Evolutionary conservation across 1,140 invertebrate species (phyloP).

Genomic region (Adelges cooleyi): DNA sequence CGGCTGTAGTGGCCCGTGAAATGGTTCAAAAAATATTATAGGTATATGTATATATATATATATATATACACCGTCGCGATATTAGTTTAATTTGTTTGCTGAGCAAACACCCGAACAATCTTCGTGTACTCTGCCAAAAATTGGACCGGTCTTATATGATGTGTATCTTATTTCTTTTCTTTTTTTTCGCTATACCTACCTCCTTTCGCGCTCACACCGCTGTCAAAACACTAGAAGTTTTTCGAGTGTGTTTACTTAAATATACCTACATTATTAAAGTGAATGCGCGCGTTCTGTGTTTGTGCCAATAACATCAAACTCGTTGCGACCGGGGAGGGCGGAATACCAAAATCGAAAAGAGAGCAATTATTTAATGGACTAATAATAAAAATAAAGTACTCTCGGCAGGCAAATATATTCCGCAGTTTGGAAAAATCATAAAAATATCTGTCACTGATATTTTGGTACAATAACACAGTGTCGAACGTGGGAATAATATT

Average conservation of each 20-base stretch:
- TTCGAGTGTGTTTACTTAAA: background rate
- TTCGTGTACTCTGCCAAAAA: background rate
- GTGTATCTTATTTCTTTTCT: background rate
- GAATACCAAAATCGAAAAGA: too few relatives aligned
- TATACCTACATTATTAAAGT: too few relatives aligned
- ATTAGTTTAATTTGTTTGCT: conserved; percentile 26
- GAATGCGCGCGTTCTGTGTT: too few relatives aligned
- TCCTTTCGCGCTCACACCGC: background rate
- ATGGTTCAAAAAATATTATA: background rate
- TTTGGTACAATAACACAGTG: too few relatives aligned
- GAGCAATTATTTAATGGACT: too few relatives aligned
- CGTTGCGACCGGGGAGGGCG: too few relatives aligned
- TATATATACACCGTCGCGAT: conserved; percentile 2
- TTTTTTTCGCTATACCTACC: background rate
- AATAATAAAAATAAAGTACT: too few relatives aligned
- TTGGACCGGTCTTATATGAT: background rate
- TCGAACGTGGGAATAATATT: too few relatives aligned
- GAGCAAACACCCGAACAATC: conserved; percentile 6
- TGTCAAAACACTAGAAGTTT: background rate
- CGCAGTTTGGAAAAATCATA: too few relatives aligned
- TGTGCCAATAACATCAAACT: too few relatives aligned
- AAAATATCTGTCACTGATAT: too few relatives aligned
- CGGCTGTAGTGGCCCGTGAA: conserved; percentile 17
- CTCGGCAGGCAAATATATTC: too few relatives aligned
- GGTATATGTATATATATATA: background rate